Evolutionary conservation across 2,113 vertebrate genomes (phyloP).

Genomic region (Oreochromis aureus): DNA sequence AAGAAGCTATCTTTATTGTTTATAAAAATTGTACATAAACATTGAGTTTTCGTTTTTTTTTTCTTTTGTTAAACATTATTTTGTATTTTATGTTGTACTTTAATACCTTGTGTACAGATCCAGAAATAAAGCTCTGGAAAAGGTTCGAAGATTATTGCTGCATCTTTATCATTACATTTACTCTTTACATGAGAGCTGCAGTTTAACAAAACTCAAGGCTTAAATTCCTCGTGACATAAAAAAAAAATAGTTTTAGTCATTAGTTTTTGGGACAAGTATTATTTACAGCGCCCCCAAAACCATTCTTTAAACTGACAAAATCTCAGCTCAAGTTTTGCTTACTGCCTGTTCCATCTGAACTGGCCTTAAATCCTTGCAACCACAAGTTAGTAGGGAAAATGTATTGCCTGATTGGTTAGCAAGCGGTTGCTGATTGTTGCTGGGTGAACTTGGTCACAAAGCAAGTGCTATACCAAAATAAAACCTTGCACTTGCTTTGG

Average conservation of each 20-base stretch:
- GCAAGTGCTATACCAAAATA: not conserved
- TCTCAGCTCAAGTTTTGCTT: not conserved
- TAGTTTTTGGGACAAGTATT: not conserved
- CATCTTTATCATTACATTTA: not conserved
- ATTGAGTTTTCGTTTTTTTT: slow-evolving; percentile 69
- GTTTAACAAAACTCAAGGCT: not conserved
- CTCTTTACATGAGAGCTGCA: not conserved
- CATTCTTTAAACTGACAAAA: not conserved
- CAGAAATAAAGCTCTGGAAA: slow-evolving; percentile 99
- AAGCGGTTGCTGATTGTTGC: not conserved
- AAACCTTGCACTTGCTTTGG: not conserved
- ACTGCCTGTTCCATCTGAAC: not conserved
- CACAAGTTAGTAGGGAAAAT: not conserved
- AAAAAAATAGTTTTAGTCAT: not conserved
- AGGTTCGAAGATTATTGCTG: slow-evolving; percentile 17
- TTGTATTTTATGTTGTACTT: slow-evolving; percentile 99
- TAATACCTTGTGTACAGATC: slow-evolving; percentile 99
- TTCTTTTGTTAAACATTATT: slow-evolving; percentile 95
- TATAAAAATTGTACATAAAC: slow-evolving; percentile 99
- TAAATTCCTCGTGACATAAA: not conserved
- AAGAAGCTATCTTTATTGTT: slow-evolving; percentile 92
- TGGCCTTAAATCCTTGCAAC: not conserved
- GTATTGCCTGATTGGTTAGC: not conserved
- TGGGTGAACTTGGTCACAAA: not conserved
- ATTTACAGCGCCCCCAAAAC: not conserved